Percentiles rank a stretch among this genome's conserved stretches.
Evolutionary conservation across 2,797 vertebrate species (phyloP).

Genomic region (Uromys caudimaculatus): DNA sequence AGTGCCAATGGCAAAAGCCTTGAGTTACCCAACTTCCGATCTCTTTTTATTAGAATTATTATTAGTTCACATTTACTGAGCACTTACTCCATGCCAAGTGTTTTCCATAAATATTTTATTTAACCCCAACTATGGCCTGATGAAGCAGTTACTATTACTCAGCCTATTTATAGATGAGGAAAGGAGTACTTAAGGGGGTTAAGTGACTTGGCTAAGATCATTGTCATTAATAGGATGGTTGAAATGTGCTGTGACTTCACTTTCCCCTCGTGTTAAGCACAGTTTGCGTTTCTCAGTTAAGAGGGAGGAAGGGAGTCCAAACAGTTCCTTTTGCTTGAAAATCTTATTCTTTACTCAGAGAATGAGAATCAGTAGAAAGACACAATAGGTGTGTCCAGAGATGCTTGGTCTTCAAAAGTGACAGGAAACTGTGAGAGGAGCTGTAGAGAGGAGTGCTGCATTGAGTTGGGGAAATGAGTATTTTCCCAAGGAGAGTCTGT

Average conservation of each 20-base stretch:
- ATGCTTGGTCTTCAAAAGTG: neutral
- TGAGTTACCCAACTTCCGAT: neutral
- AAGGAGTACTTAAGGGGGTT: neutral
- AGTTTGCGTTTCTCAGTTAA: neutral
- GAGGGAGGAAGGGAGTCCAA: neutral
- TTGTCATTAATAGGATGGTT: neutral
- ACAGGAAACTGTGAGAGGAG: neutral
- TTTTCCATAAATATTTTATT: slow-evolving; percentile 68
- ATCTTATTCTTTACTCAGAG: neutral
- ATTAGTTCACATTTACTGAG: slow-evolving; percentile 40
- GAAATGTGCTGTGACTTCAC: neutral
- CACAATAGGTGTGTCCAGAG: neutral
- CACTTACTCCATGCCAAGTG: neutral
- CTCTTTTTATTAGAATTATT: slow-evolving; percentile 32
- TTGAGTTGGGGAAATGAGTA: neutral
- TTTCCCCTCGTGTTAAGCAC: neutral
- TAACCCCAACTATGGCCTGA: slow-evolving; percentile 3
- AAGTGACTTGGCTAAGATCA: neutral
- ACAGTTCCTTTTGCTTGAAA: neutral
- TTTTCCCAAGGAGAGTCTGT: neutral
- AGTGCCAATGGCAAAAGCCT: neutral
- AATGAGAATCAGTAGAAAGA: neutral
- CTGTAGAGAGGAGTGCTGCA: neutral
- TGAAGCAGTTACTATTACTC: neutral
- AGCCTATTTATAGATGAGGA: slow-evolving; percentile 23